Evolutionary conservation across 2,888 invertebrate species (phyloP).

Genomic region (Plagiodera versicolora): DNA sequence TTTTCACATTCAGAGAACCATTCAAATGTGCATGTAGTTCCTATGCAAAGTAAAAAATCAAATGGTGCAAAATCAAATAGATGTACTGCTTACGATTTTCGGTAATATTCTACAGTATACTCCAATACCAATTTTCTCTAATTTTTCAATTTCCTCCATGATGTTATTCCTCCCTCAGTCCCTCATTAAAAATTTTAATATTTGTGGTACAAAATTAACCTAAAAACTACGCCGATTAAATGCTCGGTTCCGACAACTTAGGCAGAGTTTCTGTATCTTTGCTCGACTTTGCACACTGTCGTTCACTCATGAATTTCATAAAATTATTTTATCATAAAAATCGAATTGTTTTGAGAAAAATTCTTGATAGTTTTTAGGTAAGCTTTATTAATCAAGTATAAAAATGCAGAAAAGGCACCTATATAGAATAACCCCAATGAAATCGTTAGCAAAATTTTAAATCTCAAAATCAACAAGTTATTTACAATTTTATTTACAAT

Average conservation of each 20-base stretch:
- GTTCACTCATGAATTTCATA: no score
- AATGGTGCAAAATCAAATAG: no score
- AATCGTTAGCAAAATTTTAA: neutral
- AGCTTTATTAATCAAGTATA: constrained; percentile 1
- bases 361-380: neutral
- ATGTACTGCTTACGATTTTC: constrained; percentile 59
- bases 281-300: no score
- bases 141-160: neutral
- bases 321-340: no score
- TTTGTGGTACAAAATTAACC: no score
- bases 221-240: no score
- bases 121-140: neutral
- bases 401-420: neutral
- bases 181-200: no score
- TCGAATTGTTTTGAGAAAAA: no score
- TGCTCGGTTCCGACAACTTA: no score
- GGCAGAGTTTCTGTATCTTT: no score
- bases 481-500: neutral
- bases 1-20: constrained; percentile 72
- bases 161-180: no score
- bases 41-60: constrained; percentile 53
- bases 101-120: constrained; percentile 57
- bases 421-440: neutral
- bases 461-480: neutral
- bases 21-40: constrained; percentile 90